Evolutionary conservation across 2,888 invertebrate genomes (phyloP), one percentile per base, ranked within the genome.

Genomic region (Zygothrica quintamaculata): DNA sequence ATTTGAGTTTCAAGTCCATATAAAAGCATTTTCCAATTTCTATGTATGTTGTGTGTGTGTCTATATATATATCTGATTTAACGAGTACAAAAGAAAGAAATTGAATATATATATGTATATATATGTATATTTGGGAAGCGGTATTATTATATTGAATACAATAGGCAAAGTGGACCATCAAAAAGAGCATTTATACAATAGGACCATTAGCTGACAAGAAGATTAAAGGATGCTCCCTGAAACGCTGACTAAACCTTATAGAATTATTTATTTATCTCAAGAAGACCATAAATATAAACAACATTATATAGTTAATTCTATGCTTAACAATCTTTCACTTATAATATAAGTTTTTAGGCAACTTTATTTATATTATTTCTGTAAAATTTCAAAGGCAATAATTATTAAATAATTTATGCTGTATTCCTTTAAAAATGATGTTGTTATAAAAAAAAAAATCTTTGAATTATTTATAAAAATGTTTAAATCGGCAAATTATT

Each of bases 21-120:
- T 66, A 57, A 57, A 61, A 39, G 46, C 40, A 44, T 22, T 5
- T 36, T 15, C 48, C n/a, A n/a, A n/a, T n/a, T n/a, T n/a, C n/a
- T n/a, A n/a, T n/a, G n/a, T n/a, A n/a, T n/a, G n/a, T n/a, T n/a
- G n/a, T n/a, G n/a, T n/a, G n/a, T n/a, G n/a, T n/a, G n/a, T n/a
- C n/a, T n/a, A n/a, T n/a, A 48, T 22, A 3, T 22, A 5, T 22
- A 5, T 22, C 18, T 37, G 47, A 37, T 39, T 53, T 33, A 34
- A 5, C 34, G 9, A 34, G 3, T 34, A 66, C 33, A 33, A 43
- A 48, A 34, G 22, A 5, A 15, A n/a, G 15, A 46, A 72, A 72
- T 61, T 57, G 47, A 42, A 53, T 61, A 56, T 40, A 42, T 56
- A 16, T 11, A 33, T 9, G 36, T 16, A 46, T 22, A 22, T 15